These are phyloP conservation scores for Somateria mollissima DNA, from an alignment of 2,797 vertebrate species.

Conservation along the genomic window DNA sequence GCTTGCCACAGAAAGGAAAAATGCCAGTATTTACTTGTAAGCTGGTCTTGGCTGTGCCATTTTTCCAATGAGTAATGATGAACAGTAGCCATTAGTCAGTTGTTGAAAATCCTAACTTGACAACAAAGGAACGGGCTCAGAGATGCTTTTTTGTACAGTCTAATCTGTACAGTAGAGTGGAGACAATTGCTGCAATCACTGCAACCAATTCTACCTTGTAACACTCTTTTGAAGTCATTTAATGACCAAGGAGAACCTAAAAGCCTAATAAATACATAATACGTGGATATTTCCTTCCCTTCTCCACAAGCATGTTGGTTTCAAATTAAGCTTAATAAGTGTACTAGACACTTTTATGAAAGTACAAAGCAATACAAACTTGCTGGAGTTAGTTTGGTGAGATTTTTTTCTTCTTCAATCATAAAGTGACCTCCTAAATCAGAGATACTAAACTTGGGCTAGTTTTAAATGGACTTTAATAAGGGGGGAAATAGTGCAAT, in stretches of 20 bases:
- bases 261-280: neutral
- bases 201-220: neutral
- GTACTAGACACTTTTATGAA: neutral
- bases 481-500: neutral
- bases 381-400: neutral
- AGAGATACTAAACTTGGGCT: neutral
- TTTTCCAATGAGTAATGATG: conserved; percentile 28
- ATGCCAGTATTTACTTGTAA: neutral
- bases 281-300: neutral
- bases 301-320: neutral
- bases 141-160: neutral
- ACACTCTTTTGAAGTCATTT: neutral
- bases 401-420: neutral
- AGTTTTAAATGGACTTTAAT: neutral
- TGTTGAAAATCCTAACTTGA: conserved; percentile 21
- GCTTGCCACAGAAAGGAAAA: conserved; percentile 6
- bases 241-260: neutral
- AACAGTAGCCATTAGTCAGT: conserved; percentile 13
- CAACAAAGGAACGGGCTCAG: neutral
- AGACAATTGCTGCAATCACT: neutral
- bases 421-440: neutral
- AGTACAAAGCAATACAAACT: neutral
- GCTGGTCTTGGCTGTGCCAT: neutral
- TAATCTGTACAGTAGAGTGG: neutral
- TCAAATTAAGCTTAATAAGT: conserved; percentile 12